A percentile compares a stretch with the other conserved stretches of the same genome.
Conservation (phyloP, 1,140 invertebrate species). For the Apis florea region DNA sequence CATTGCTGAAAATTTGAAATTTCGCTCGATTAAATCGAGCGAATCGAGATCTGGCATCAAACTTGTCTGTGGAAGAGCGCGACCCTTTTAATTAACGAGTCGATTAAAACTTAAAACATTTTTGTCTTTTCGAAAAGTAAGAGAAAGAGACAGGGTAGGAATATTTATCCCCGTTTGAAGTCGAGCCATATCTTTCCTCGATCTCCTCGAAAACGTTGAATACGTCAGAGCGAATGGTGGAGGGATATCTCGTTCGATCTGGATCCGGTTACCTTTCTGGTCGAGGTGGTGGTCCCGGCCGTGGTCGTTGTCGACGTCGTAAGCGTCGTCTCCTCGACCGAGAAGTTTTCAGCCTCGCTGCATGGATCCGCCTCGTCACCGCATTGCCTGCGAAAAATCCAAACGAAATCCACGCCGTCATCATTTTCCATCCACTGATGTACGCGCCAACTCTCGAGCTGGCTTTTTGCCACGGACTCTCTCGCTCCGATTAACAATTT, state of each 20-base stretch:
- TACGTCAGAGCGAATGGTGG: constrained; percentile 1
- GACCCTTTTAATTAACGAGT: no score
- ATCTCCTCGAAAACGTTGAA: not conserved
- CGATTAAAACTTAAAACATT: no score
- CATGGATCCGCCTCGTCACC: constrained; percentile 74
- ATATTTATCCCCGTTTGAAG: not conserved
- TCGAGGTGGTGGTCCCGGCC: constrained; percentile 32
- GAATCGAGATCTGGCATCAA: no score
- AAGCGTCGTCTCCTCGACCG: constrained; percentile 72
- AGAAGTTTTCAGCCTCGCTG: constrained; percentile 75
- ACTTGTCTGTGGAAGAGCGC: no score
- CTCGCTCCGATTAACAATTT: constrained; percentile 4
- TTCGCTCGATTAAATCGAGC: no score
- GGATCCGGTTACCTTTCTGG: constrained; percentile 49
- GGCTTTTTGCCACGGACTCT: not conserved
- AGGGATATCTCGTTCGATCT: constrained; percentile 9
- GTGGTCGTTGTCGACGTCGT: constrained; percentile 56
- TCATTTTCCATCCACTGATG: not conserved
- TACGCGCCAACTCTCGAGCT: not conserved
- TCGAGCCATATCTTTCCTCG: not conserved
- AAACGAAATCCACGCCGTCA: constrained; percentile 15
- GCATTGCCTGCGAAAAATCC: constrained; percentile 70
- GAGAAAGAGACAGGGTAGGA: no score
- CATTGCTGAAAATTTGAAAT: not conserved
- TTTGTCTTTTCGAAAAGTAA: no score